phyloP scores from a whole-genome alignment of 2,888 invertebrate genomes.

The Volucella inflata region DNA sequence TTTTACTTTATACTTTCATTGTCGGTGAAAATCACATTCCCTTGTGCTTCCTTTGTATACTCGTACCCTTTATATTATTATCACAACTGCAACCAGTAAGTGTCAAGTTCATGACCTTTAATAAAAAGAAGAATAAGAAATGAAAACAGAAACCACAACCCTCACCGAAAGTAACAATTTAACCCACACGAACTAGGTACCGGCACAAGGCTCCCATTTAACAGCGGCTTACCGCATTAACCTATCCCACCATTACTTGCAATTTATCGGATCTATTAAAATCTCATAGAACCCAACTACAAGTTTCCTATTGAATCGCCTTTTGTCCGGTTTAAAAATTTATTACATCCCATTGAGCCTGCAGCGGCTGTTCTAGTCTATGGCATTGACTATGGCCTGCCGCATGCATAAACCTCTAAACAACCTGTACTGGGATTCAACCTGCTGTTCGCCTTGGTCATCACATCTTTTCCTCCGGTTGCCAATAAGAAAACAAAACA shows the following conservation, averaged over 20 bases:
- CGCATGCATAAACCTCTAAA: slow-evolving; percentile 31
- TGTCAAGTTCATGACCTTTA: slow-evolving; percentile 51
- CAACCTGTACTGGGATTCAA: slow-evolving; percentile 54
- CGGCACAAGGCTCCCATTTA: slow-evolving; percentile 31
- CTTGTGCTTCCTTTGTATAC: too few species aligned
- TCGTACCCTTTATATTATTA: not conserved
- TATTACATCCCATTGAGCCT: slow-evolving; percentile 63
- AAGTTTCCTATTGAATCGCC: slow-evolving; percentile 48
- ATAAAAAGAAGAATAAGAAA: slow-evolving; percentile 21
- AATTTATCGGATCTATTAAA: slow-evolving; percentile 74
- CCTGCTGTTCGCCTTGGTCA: slow-evolving; percentile 35
- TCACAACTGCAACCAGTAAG: not conserved
- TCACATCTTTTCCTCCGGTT: slow-evolving; percentile 16
- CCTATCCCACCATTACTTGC: slow-evolving; percentile 51
- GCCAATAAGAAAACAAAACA: slow-evolving; percentile 65
- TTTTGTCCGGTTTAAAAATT: slow-evolving; percentile 63
- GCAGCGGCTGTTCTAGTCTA: slow-evolving; percentile 19
- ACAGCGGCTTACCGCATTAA: slow-evolving; percentile 53
- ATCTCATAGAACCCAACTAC: slow-evolving; percentile 69
- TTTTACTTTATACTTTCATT: too few species aligned
- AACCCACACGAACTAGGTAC: not conserved
- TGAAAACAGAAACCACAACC: not conserved
- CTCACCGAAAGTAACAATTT: not conserved
- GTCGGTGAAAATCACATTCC: too few species aligned
- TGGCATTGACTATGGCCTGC: not conserved